Percentiles rank a stretch among this genome's conserved stretches.
phyloP scores from a whole-genome alignment of 2,113 vertebrate genomes.

The Ceyx melanurus region DNA sequence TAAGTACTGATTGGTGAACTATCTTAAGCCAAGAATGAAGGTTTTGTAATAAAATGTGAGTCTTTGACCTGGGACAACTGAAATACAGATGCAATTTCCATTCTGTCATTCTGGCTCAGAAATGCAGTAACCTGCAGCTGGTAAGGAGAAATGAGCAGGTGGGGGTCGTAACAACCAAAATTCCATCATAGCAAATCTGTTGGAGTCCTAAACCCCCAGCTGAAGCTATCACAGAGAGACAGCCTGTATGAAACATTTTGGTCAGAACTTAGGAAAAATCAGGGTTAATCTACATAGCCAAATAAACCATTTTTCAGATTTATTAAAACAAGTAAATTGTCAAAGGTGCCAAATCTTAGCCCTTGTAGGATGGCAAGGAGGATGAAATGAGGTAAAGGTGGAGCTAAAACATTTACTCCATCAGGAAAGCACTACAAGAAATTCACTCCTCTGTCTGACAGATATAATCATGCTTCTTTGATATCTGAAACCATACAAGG shows the following conservation, averaged over 20 bases:
- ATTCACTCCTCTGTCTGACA: neutral
- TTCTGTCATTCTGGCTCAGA: neutral
- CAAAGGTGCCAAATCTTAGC: neutral
- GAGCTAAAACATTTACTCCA: neutral
- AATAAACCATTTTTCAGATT: neutral
- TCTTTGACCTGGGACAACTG: neutral
- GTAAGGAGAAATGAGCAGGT: neutral
- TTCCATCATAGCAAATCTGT: neutral
- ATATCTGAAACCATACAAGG: neutral
- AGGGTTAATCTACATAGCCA: fast-evolving
- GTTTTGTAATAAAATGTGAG: neutral
- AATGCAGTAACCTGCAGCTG: neutral
- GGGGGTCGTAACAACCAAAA: neutral
- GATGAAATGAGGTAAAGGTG: neutral
- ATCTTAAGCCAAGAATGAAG: neutral
- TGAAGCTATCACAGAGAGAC: neutral
- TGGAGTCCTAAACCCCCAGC: neutral
- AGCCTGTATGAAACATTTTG: neutral
- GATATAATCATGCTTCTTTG: neutral
- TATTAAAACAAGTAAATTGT: neutral
- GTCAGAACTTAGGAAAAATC: neutral
- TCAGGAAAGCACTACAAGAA: neutral
- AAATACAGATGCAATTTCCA: neutral
- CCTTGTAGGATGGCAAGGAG: neutral
- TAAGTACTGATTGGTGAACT: neutral